Conservation (phyloP, 2,797 vertebrate species). For the Sebastolobus alascanus region DNA sequence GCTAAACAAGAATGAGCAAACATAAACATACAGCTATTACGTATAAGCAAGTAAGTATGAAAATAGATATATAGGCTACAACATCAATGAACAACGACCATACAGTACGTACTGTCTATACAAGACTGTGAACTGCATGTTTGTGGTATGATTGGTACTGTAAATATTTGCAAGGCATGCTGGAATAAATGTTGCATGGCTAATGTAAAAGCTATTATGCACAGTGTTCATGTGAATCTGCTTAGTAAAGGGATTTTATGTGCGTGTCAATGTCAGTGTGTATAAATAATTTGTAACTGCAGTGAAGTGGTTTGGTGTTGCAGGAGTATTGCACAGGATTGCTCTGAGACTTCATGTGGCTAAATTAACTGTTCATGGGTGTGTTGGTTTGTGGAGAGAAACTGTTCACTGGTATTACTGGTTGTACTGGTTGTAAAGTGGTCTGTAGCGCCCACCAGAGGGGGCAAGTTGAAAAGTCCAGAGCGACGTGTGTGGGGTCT, state of each 20-base stretch:
- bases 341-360: not conserved
- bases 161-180: not conserved
- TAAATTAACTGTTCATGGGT: not conserved
- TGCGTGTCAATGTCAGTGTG: not conserved
- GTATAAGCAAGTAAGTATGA: not conserved
- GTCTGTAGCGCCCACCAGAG: conserved; percentile 11
- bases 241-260: not conserved
- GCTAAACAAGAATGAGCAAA: not conserved
- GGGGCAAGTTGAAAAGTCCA: not conserved
- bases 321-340: not conserved
- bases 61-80: not conserved
- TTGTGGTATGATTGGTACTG: not conserved
- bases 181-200: not conserved
- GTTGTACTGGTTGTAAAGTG: conserved; percentile 9
- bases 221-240: not conserved
- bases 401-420: not conserved
- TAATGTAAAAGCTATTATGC: not conserved
- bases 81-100: not conserved
- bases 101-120: not conserved
- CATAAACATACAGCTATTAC: not conserved
- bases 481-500: not conserved
- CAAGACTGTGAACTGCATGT: not conserved
- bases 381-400: not conserved
- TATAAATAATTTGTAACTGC: not conserved
- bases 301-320: not conserved